phyloP scores from a whole-genome alignment of 2,113 vertebrate genomes.

The Ginglymostoma cirratum region DNA sequence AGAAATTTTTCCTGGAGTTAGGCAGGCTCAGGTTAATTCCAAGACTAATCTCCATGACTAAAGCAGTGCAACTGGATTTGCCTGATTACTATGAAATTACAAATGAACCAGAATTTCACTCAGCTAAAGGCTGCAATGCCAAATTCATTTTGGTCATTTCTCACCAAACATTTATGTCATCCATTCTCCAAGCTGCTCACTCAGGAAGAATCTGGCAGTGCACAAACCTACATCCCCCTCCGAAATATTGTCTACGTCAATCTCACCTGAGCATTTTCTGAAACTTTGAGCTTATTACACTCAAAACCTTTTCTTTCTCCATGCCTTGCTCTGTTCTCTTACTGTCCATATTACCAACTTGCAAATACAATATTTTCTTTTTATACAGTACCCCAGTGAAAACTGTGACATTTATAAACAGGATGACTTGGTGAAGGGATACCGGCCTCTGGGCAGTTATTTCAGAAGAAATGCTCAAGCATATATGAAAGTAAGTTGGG shows the following conservation, averaged over 20 bases:
- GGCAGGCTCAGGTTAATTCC: not conserved
- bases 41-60: too few species aligned
- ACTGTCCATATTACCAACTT: not conserved
- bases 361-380: not conserved
- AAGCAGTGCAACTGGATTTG: not conserved
- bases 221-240: not conserved
- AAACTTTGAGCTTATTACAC: not conserved
- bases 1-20: not conserved
- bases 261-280: not conserved
- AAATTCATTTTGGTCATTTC: not conserved
- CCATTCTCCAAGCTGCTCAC: too few species aligned
- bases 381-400: not conserved
- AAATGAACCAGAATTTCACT: not conserved
- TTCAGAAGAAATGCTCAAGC: not conserved
- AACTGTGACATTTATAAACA: not conserved
- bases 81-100: not conserved
- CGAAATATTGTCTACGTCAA: not conserved
- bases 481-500: not conserved
- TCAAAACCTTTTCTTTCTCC: not conserved
- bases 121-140: not conserved
- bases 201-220: too few species aligned
- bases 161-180: not conserved
- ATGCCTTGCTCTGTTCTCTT: not conserved
- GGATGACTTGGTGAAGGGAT: too few species aligned
- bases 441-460: too few species aligned